Evolutionary conservation across 2,888 invertebrate species (phyloP), one percentile per base, ranked within the genome.

Genomic region (Oxystoma pomonae): DNA sequence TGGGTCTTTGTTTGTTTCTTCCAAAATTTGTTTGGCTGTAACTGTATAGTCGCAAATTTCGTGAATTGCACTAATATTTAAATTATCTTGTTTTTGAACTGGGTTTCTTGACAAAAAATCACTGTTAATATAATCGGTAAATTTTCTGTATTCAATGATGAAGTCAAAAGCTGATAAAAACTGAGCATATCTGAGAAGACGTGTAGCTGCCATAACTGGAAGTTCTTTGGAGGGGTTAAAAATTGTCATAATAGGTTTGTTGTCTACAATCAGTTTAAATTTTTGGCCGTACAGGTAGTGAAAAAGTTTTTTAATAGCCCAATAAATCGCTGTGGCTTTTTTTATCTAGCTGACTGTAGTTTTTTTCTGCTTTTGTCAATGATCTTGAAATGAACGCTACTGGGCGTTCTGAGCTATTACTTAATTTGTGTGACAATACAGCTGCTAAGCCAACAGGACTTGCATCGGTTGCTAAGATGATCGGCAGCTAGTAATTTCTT

Each of bases 371-470:
- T 59, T 66, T 67, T 16, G 72, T 16, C 79, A 64, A 0, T 73
- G 72, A 7, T 35, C 73, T 67, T 20, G 76, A 77, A 0, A 76
- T 75, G 69, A 74, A 78, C 1, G 73, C 73, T 55, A 78, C 12
- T 35, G 35, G 76, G 66, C 72, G 65, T 63, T 77, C 75, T 19
- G 66, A 62, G 16, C 73, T 72, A 68, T 77, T 71, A 74, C 7
- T 76, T 70, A n/a, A 74, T 75, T 52, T 73, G 61, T 52, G 35
- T 35, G 12, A 35, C 12, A 35, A 35, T 35, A 35, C 35, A 35
- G 35, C 35, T 35, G 35, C 35, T 3, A 35, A 35, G 12, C 75
- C 76, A 17, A 61, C 64, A 12, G 73, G 73, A 52, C 74, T 76
- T 12, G 76, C 75, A 67, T 77, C 76, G 19, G 74, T 73, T 9